Percentiles rank a stretch among this genome's conserved stretches.
Evolutionary conservation across 2,797 vertebrate species (phyloP).

Genomic region (Nannoperca obscura): DNA sequence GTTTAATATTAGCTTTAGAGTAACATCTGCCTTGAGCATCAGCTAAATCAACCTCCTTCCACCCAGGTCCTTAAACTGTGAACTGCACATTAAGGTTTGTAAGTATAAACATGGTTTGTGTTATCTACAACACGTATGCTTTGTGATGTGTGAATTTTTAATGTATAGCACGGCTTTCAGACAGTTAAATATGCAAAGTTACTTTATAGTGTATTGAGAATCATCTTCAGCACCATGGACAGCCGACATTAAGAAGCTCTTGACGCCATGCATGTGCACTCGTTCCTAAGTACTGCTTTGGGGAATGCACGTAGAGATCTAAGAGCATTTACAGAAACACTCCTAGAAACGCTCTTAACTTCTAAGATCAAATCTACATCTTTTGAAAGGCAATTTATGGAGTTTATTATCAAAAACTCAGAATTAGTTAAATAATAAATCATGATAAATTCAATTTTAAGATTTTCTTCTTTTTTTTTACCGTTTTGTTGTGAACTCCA

Average conservation of each 20-base stretch:
- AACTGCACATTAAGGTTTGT: background rate
- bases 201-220: background rate
- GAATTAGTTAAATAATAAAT: background rate
- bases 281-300: slow-evolving; percentile 10
- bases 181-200: slow-evolving; percentile 3
- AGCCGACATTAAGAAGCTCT: slow-evolving; percentile 15
- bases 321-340: slow-evolving; percentile 22
- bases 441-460: background rate
- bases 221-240: slow-evolving; percentile 20
- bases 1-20: background rate
- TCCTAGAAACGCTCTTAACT: slow-evolving; percentile 17
- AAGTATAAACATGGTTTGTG: background rate
- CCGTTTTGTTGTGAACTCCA: background rate
- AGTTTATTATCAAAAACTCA: slow-evolving; percentile 9
- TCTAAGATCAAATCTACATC: background rate
- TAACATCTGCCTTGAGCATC: background rate
- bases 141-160: background rate
- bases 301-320: slow-evolving; percentile 21
- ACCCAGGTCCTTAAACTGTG: too few species aligned
- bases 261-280: background rate
- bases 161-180: background rate
- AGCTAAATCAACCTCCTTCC: background rate
- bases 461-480: background rate
- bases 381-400: background rate
- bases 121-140: background rate